Base-by-base conservation (phyloP, 2,113 vertebrate species). In the Turnix velox region DNA sequence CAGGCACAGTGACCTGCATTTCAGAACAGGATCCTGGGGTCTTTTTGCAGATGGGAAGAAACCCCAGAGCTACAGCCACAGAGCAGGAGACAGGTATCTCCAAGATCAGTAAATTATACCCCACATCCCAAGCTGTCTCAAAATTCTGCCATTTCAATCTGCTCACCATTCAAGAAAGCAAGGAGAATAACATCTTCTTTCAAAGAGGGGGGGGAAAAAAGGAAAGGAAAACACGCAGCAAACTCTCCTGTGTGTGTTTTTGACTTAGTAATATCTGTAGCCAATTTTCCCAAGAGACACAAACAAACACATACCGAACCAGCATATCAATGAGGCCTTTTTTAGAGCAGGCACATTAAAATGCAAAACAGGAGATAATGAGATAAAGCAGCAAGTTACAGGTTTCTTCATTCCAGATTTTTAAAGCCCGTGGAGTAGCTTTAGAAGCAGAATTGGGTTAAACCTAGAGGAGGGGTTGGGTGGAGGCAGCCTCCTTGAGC, bases 361-460 rank as follows among this genome's bases (percentile, higher is more conserved):
- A 98, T 98, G 97, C 97, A 98, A 97, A 97, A 97, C 97, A 96
- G 96, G 93, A 98, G 97, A 98, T 98, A 98, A 98, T 98, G 97
- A 98, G 97, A 97, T 98, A 97, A 96, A 98, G 94, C 95, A 92
- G 96, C 87, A 73, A 97, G 93, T 97, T 97, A 95, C 96, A 96
- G 96, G 96, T 97, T 98, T 76, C 97, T 97, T 96, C 94, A 97
- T 96, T 97, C 90, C 91, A 77, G 95, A 61, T 80, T 95, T 94
- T 93, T 71, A 42, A 89, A 94, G 90, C 40, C 80, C 20, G 2
- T 18, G 66, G 71, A 92, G 65, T 37, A 39, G 79, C 71, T 94
- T 18, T 71, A 88, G 85, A 86, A 94, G 18, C 66, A 77, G 61
- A 78, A 40, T 4, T 2, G 82, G 14, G 33, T 39, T 71, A 79